Evolutionary conservation across 2,888 invertebrate genomes (phyloP), one percentile per base, ranked within the genome.

Genomic region (Galerucella calmariensis): DNA sequence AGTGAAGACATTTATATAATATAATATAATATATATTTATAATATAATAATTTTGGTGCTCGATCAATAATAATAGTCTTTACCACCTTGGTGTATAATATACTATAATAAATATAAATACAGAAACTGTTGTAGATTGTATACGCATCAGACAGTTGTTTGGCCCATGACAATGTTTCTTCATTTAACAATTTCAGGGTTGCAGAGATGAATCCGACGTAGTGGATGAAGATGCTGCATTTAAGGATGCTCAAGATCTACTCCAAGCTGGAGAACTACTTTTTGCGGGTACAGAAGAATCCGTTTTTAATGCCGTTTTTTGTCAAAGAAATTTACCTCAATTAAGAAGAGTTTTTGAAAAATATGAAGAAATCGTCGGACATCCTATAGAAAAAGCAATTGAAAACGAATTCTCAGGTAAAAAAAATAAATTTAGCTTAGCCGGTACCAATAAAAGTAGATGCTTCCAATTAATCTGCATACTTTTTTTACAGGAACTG

Each of bases 201-300:
- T 92, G 93, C 83, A 89, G 97, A 82, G 92, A 95, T 85, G 97
- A 98, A 88, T 92, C 93, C 74, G 92, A 92, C 83, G 90, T 92
- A 20, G 90, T 92, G 3, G 93, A 97, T 86, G 90, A 90, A 70
- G 90, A 90, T 35, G 89, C 88, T 75, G 97, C 97, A 14, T 91
- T 93, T 79, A 90, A 92, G 82, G 97, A 97, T 88, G 97, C 97
- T 14, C 92, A 94, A 86, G 92, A 91, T 83, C 89, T 96, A 79
- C 89, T 95, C 10, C 91, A 92, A 88, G 95, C 95, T 74, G 95
- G 92, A 12, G 91, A 91, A 84, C 85, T 91, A n/a, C 85, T 91
- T 11, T 85, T 87, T 77, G 81, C 83, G 16, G 96, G 97, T 72
- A 97, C 97, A 0, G 96, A 96, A 85, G 96, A 96, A 87, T 94